phyloP scores from a whole-genome alignment of 2,888 invertebrate species.

The Myopa testacea region DNA sequence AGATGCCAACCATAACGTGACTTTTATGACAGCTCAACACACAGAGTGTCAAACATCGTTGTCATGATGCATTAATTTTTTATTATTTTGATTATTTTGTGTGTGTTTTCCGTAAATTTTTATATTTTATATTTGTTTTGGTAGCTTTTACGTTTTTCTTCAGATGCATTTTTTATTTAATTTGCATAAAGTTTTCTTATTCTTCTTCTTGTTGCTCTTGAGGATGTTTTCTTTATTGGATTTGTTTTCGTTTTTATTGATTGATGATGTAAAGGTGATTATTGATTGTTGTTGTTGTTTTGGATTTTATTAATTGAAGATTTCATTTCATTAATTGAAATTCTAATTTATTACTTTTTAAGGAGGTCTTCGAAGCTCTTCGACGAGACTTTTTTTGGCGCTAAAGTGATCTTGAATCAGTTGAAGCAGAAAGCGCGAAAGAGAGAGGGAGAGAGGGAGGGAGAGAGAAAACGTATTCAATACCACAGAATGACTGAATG shows the following conservation, averaged over 20 bases:
- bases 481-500: background rate
- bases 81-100: background rate
- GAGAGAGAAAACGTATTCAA: background rate
- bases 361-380: slow-evolving; percentile 3
- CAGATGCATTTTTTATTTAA: background rate
- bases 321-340: slow-evolving; percentile 7
- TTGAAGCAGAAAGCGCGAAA: too few relatives aligned
- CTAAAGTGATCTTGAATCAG: slow-evolving; percentile 11
- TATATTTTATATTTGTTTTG: background rate
- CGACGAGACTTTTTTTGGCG: background rate
- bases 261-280: background rate
- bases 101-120: background rate
- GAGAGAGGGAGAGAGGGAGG: background rate
- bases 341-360: slow-evolving; percentile 21
- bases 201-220: too few relatives aligned
- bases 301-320: background rate
- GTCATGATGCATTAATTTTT: slow-evolving; percentile 18
- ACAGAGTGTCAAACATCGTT: slow-evolving; percentile 17
- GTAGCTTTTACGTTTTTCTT: too few relatives aligned
- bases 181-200: background rate
- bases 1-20: background rate
- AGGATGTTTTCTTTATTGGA: background rate
- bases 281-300: background rate
- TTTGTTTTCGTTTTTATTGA: background rate
- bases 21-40: slow-evolving; percentile 12